phyloP scores from a whole-genome alignment of 2,797 vertebrate species.

The Myotis vivesi region DNA sequence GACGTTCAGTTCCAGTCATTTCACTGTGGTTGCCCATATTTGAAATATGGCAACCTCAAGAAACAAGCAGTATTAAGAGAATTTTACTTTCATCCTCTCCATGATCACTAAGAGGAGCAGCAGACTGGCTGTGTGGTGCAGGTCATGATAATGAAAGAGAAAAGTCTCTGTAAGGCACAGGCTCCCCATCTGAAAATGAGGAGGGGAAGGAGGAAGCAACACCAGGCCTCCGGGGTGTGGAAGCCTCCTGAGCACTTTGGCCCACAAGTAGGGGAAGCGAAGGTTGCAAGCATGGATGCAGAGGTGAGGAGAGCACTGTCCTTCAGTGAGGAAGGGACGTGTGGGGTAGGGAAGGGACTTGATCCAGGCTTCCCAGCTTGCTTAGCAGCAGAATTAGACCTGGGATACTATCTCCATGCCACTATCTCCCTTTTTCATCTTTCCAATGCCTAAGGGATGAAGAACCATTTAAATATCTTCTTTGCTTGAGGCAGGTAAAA shows the following conservation, averaged over 20 bases:
- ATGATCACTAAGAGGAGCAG: not conserved
- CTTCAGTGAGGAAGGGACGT: not conserved
- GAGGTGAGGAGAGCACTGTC: not conserved
- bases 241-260: not conserved
- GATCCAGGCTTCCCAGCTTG: not conserved
- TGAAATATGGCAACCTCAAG: not conserved
- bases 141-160: not conserved
- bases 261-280: not conserved
- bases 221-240: too few species aligned
- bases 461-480: not conserved
- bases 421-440: not conserved
- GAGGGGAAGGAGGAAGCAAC: not conserved
- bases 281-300: fast-evolving
- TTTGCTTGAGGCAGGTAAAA: not conserved
- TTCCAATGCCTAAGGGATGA: not conserved
- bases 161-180: not conserved
- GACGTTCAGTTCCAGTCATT: fast-evolving
- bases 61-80: not conserved
- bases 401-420: not conserved
- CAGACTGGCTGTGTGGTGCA: not conserved
- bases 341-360: fast-evolving
- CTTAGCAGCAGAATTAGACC: not conserved
- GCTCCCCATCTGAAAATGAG: not conserved
- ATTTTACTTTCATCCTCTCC: not conserved
- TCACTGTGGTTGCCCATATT: not conserved